A percentile compares a stretch with the other conserved stretches of the same genome.
Conservation (phyloP, 2,888 invertebrate species). For the Morpho deidamia region DNA sequence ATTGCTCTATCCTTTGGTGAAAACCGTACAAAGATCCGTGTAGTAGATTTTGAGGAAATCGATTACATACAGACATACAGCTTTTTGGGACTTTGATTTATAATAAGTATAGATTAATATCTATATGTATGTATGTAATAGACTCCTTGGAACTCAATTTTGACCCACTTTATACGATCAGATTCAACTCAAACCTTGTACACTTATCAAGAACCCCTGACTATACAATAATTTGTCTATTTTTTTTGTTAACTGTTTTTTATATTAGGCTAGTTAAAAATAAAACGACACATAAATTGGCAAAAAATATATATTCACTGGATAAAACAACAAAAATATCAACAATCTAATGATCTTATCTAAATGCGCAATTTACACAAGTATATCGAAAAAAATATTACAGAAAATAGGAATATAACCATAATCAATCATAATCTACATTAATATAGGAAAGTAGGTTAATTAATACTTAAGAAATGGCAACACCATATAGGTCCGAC, state of each 20-base stretch:
- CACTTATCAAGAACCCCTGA: too few relatives aligned
- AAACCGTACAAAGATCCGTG: too few relatives aligned
- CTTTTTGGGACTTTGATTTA: too few relatives aligned
- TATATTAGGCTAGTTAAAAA: slow-evolving; percentile 11
- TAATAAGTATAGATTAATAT: too few relatives aligned
- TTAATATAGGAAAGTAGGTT: slow-evolving; percentile 27
- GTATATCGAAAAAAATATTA: slow-evolving; percentile 7
- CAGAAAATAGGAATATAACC: slow-evolving; percentile 6
- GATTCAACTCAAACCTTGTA: too few relatives aligned
- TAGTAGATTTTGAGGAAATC: too few relatives aligned
- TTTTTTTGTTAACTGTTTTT: not conserved
- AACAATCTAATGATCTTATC: slow-evolving; percentile 43
- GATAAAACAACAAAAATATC: slow-evolving; percentile 54
- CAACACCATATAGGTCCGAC: slow-evolving; percentile 23
- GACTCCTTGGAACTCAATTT: too few relatives aligned
- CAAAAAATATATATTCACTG: slow-evolving; percentile 60
- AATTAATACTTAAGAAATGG: slow-evolving; percentile 31
- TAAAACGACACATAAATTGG: slow-evolving; percentile 37
- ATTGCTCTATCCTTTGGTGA: too few relatives aligned
- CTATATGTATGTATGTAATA: too few relatives aligned
- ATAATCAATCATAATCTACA: slow-evolving; percentile 25
- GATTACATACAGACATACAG: too few relatives aligned
- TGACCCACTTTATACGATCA: too few relatives aligned
- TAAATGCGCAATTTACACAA: slow-evolving; percentile 24
- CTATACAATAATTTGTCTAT: too few relatives aligned